Base-by-base conservation (phyloP, 2,797 vertebrate genomes). In the Okamejei kenojei region DNA sequence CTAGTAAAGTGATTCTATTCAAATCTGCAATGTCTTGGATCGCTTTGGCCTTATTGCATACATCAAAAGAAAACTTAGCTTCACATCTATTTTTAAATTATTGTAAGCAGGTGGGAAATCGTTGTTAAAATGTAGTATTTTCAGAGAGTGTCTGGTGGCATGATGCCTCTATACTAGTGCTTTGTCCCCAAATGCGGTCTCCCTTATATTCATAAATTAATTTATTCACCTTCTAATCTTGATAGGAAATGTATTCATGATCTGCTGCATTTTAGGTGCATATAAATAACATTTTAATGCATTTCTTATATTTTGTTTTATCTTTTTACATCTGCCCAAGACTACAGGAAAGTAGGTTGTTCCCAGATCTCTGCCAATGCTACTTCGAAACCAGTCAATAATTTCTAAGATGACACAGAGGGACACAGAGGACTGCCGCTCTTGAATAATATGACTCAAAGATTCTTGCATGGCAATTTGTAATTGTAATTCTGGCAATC, bases 21-120 rank as follows among this genome's bases (percentile, higher is more conserved):
- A 32, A 32, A 54, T 92, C 19, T 45, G 15, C 19, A 65, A 21
- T 90, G 32, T 6, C 86, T 23, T 76, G 19, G 8, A 74, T 74
- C 38, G 73, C 45, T 76, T 92, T 76, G 17, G 10, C 1, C 35
- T 92, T 88, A 13, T 26, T 54, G 88, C 73, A n/a, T 38, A 32
- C 5, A 71, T 73, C 45, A 8, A 38, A 91, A 54, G 35, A 76
- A 13, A 7, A 23, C 45, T 91, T 90, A 10, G 23, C 61, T 90
- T 90, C 63, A 90, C 10, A 38, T 32, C 86, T 90, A 54, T 90
- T 90, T 71, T n/a, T 32, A 84, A 90, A 90, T 32, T 35, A 7
- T 65, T 65, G 63, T 68, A 65, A 74, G 35, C 74, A 45, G 13
- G 6, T n/a, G 35, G 35, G 15, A 76, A 54, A 23, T 0, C 38